Percentiles rank a stretch among this genome's conserved stretches.
These are phyloP conservation scores for Chrysochloris asiatica DNA, from an alignment of 2,113 vertebrate genomes.

Conservation along the genomic window DNA sequence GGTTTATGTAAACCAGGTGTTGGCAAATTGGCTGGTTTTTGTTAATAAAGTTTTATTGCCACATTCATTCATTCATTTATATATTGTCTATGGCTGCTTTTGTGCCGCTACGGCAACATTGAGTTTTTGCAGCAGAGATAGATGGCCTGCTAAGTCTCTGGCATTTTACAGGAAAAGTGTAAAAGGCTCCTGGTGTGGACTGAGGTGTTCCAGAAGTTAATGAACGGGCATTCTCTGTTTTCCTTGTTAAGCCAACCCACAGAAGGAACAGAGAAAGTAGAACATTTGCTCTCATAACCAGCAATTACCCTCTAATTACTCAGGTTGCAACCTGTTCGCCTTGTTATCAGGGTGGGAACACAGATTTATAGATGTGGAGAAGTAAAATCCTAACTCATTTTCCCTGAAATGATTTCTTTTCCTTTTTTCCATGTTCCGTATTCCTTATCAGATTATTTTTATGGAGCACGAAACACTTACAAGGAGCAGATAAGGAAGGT, in stretches of 20 bases:
- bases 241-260: constrained; percentile 28
- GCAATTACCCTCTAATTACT: not conserved
- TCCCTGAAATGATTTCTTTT: constrained; percentile 22
- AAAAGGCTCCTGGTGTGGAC: not conserved
- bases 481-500: not conserved
- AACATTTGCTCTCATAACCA: not conserved
- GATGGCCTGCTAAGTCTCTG: not conserved
- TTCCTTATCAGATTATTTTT: constrained; percentile 60
- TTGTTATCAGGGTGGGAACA: not conserved
- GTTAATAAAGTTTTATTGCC: constrained; percentile 42
- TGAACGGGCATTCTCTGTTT: not conserved
- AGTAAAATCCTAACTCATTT: constrained; percentile 22
- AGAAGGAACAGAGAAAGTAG: constrained; percentile 26
- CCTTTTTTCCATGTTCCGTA: not conserved
- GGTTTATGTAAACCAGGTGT: not conserved
- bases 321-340: constrained; percentile 32
- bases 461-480: constrained; percentile 28
- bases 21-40: not conserved
- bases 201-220: not conserved
- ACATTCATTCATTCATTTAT: not conserved
- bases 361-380: not conserved
- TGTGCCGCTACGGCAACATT: not conserved
- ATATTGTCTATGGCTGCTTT: not conserved
- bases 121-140: not conserved
- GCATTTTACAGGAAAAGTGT: not conserved